phyloP scores from a whole-genome alignment of 2,113 vertebrate genomes.

The Origma solitaria region DNA sequence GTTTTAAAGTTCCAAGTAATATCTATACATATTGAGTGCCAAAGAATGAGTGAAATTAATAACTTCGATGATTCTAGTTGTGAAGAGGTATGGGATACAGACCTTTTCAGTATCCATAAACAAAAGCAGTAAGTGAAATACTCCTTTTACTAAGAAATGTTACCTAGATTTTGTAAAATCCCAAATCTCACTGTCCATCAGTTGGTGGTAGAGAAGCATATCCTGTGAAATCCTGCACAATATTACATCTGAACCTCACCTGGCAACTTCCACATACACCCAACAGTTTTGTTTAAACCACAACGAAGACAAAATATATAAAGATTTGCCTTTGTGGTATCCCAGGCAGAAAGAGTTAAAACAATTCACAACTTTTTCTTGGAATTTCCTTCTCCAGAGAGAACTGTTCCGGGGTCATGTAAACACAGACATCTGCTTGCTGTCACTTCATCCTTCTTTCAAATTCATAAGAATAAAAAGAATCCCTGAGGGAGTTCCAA shows the following conservation, averaged over 20 bases:
- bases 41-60: neutral
- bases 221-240: neutral
- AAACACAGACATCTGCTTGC: neutral
- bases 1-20: neutral
- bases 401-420: neutral
- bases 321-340: neutral
- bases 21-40: neutral
- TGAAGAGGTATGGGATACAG: neutral
- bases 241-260: neutral
- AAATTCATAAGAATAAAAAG: neutral
- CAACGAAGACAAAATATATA: neutral
- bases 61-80: neutral
- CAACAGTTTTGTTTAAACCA: neutral
- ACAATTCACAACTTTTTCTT: neutral
- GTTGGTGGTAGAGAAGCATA: neutral
- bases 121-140: neutral
- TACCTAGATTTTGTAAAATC: neutral
- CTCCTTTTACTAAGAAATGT: neutral
- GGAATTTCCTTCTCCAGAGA: neutral
- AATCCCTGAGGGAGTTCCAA: neutral
- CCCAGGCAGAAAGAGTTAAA: neutral
- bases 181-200: neutral
- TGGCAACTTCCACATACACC: neutral
- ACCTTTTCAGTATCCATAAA: neutral
- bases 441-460: neutral